phyloP scores from a whole-genome alignment of 2,113 vertebrate species.

The Spea multiplicata region DNA sequence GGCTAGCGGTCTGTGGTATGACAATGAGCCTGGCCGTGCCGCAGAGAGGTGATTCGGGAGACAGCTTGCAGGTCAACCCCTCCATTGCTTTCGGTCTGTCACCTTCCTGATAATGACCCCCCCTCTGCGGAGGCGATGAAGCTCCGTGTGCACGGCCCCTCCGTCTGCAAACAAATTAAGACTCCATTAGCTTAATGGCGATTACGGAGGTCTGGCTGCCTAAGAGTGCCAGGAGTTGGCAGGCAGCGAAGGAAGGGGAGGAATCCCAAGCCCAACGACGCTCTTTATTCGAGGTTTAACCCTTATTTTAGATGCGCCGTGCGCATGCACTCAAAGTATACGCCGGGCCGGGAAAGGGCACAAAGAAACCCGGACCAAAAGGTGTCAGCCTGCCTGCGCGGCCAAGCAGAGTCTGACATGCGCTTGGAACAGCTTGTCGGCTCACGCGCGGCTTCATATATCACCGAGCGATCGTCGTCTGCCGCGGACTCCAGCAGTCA shows the following conservation, averaged over 20 bases:
- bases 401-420: too few species aligned
- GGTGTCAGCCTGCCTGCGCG: too few species aligned
- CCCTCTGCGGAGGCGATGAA: slow-evolving; percentile 56
- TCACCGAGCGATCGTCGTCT: too few species aligned
- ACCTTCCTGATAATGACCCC: slow-evolving; percentile 55
- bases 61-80: not conserved
- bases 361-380: too few species aligned
- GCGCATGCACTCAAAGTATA: not conserved
- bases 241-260: not conserved
- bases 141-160: slow-evolving; percentile 47
- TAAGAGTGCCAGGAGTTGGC: not conserved
- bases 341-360: too few species aligned
- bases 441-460: too few species aligned
- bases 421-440: too few species aligned
- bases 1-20: not conserved
- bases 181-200: slow-evolving; percentile 62
- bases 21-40: not conserved
- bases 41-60: not conserved
- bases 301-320: not conserved
- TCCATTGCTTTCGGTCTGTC: slow-evolving; percentile 3
- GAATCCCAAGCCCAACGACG: not conserved
- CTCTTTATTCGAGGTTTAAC: slow-evolving; percentile 3
- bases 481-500: too few species aligned
- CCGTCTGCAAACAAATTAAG: slow-evolving; percentile 62
- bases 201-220: slow-evolving; percentile 25